A percentile compares a stretch with the other conserved stretches of the same genome.
These are phyloP conservation scores for Cepphus grylle DNA, from an alignment of 2,113 vertebrate species.

Conservation along the genomic window DNA sequence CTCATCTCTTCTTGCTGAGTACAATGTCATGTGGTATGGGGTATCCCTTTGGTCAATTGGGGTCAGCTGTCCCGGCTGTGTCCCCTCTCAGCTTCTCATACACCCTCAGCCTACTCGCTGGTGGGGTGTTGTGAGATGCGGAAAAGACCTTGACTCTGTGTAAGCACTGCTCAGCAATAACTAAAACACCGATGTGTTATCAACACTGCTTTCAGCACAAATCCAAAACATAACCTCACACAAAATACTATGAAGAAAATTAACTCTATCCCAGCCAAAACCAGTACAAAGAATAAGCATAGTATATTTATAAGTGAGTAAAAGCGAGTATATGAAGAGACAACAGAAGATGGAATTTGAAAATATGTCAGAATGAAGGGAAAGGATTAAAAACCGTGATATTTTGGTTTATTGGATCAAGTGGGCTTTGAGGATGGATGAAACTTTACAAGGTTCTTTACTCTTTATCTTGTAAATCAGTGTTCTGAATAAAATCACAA, in stretches of 20 bases:
- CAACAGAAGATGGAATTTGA: neutral
- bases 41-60: neutral
- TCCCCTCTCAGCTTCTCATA: neutral
- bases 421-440: neutral
- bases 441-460: neutral
- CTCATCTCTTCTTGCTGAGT: neutral
- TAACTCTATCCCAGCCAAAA: neutral
- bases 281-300: neutral
- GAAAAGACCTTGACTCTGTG: neutral
- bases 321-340: neutral
- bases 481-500: neutral
- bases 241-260: neutral
- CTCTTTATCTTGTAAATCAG: neutral
- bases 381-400: neutral
- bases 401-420: neutral
- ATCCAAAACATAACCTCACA: neutral
- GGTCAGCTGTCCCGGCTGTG: neutral
- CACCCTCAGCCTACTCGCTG: rapidly evolving
- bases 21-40: neutral
- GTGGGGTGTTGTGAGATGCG: rapidly evolving
- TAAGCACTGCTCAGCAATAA: neutral
- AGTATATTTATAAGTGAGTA: neutral
- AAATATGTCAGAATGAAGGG: neutral
- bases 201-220: neutral
- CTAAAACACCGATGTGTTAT: neutral